Base-by-base conservation (phyloP, 2,797 vertebrate species). In the Limnodromus scolopaceus region DNA sequence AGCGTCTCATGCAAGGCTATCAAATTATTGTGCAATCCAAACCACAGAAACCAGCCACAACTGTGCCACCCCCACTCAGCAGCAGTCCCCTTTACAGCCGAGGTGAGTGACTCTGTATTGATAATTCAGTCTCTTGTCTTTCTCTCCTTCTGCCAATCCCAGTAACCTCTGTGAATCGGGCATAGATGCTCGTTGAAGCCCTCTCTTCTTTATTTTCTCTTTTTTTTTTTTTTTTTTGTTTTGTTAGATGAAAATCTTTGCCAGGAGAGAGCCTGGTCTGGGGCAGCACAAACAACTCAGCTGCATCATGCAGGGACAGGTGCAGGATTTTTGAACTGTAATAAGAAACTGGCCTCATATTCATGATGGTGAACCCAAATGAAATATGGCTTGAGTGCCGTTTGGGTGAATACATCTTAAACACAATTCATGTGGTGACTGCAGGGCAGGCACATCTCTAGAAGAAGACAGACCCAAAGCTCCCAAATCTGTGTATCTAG, bases 1-100 rank as follows among this genome's bases (percentile, higher is more conserved):
- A 99, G 97, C 98, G 99, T 13, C 97, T 99, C 93, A 99, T 99
- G 99, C 99, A 99, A 96, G 99, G 99, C 51, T 99, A 99, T 96
- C 99, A 99, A 94, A 99, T 99, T 77, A 99, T 99, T 36, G 99
- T 99, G 94, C 99, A 99, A 54, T 90, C 99, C 68, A 99, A 98
- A 30, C 97, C 98, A 27, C 98, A 98, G 96, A 99, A 99, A 58
- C 39, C 98, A 1, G 97, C 85, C 55, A 97, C 99, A 0, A 57
- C 97, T 0, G 97, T 98, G 79, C 98, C 98, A 2, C 98, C 99
- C 0, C 99, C 99, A 0, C 98, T 99, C n/a, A 99, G 99, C 98
- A 99, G 99, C 97, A 99, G 99, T 58, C 99, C 99, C 3, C 98
- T 99, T 14, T 99, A 99, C 96, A 99, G 99, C 80, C 97, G 99